Percentiles rank a stretch among this genome's conserved stretches.
Evolutionary conservation across 2,888 invertebrate genomes (phyloP).

Genomic region (Polyommatus iphigenia): DNA sequence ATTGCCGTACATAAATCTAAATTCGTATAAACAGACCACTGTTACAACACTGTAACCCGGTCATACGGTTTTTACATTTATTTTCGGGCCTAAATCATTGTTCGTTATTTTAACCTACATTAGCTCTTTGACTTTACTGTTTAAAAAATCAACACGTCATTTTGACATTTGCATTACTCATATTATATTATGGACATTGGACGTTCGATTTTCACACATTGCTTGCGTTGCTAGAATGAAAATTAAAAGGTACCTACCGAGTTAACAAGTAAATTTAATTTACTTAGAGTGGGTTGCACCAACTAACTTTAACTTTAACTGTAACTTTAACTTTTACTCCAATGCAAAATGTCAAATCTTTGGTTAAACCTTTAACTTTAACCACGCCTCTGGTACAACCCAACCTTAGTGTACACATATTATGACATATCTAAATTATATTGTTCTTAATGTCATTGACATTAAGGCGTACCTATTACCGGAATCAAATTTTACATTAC

Average conservation of each 20-base stretch:
- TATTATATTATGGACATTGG: not conserved
- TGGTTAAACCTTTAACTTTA: no score
- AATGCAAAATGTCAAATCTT: no score
- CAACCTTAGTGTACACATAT: no score
- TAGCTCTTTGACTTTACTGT: not conserved
- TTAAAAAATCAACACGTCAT: not conserved
- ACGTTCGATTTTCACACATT: not conserved
- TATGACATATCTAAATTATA: no score
- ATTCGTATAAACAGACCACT: constrained; percentile 29
- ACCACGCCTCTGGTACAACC: no score
- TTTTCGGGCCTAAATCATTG: constrained; percentile 30
- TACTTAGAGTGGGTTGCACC: no score
- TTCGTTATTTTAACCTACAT: constrained; percentile 18
- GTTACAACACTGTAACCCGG: constrained; percentile 34
- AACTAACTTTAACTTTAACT: no score
- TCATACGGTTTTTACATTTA: constrained; percentile 33
- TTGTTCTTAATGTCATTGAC: no score
- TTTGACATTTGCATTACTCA: constrained; percentile 7
- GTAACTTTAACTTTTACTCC: no score
- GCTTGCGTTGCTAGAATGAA: not conserved
- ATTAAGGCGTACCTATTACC: no score
- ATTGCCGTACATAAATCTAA: constrained; percentile 30
- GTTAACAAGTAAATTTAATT: no score
- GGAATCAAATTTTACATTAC: no score
- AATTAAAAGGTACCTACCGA: not conserved